These are phyloP conservation scores for Charina bottae DNA, from an alignment of 2,113 vertebrate species.

Conservation along the genomic window DNA sequence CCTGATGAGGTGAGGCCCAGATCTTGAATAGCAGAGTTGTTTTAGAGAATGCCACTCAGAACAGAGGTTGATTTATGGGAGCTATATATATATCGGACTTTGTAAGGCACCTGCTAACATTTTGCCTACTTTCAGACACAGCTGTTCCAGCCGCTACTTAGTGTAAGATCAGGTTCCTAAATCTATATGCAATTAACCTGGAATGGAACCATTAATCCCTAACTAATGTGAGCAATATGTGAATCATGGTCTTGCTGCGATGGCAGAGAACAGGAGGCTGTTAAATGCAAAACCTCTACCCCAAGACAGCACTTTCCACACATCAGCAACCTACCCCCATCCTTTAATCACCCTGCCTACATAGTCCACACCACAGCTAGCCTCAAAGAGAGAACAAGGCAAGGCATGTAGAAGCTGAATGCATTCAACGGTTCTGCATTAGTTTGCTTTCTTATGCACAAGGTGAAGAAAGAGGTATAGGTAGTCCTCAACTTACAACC, in stretches of 20 bases:
- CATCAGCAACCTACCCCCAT: not conserved
- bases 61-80: constrained; percentile 21
- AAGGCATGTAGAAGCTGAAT: not conserved
- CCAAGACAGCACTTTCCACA: constrained; percentile 25
- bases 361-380: not conserved
- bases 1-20: constrained; percentile 32
- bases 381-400: not conserved
- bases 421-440: not conserved
- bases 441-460: not conserved
- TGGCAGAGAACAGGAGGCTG: constrained; percentile 16
- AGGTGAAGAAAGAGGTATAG: too few relatives aligned
- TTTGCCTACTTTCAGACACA: constrained; percentile 27
- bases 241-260: not conserved
- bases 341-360: not conserved
- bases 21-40: constrained; percentile 36
- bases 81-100: constrained; percentile 13
- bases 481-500: too few relatives aligned
- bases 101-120: constrained; percentile 34
- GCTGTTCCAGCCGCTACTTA: constrained; percentile 32
- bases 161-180: constrained; percentile 41
- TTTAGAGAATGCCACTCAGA: constrained; percentile 18
- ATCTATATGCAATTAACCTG: constrained; percentile 45
- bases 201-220: constrained; percentile 35
- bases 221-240: constrained; percentile 25
- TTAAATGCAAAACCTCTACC: constrained; percentile 9